A percentile compares a stretch with the other conserved stretches of the same genome.
These are phyloP conservation scores for Nasonia vitripennis DNA, from an alignment of 1,140 invertebrate species.

Conservation along the genomic window DNA sequence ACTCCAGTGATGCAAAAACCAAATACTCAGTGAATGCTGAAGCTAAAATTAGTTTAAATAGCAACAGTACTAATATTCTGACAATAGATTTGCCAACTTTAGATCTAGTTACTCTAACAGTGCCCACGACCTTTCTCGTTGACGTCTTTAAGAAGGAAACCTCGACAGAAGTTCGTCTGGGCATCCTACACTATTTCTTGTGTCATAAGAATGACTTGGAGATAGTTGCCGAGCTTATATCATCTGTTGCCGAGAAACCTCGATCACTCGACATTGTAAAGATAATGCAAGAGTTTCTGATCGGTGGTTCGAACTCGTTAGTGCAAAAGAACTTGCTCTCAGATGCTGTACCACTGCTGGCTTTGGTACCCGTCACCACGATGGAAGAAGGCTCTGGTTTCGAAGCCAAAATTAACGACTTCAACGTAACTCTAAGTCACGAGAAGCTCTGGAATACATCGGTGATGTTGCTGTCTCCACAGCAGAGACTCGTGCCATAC, in stretches of 20 bases:
- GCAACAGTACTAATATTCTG: conserved; percentile 57
- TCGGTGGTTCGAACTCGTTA: conserved; percentile 82
- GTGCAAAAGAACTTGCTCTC: conserved; percentile 82
- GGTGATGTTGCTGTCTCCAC: conserved; percentile 87
- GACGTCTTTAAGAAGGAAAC: conserved; percentile 81
- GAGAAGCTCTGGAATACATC: conserved; percentile 86
- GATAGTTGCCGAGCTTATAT: conserved; percentile 79
- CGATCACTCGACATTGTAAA: conserved; percentile 76
- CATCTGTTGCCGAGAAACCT: conserved; percentile 74
- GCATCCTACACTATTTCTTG: conserved; percentile 87
- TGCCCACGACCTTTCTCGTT: conserved; percentile 79
- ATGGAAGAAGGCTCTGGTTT: conserved; percentile 73
- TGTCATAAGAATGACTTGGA: conserved; percentile 84
- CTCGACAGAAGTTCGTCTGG: conserved; percentile 81
- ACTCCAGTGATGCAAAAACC: conserved; percentile 43
- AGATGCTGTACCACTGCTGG: conserved; percentile 80
- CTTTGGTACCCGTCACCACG: conserved; percentile 83
- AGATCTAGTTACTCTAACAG: conserved; percentile 80
- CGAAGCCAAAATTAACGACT: conserved; percentile 75
- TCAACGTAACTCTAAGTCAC: conserved; percentile 76
- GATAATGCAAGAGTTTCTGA: conserved; percentile 86
- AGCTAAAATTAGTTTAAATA: background rate
- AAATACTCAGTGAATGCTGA: conserved; percentile 52
- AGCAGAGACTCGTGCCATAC: conserved; percentile 87
- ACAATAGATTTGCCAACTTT: conserved; percentile 82